Base-by-base conservation (phyloP, 2,113 vertebrate genomes). In the Tupaia tana region DNA sequence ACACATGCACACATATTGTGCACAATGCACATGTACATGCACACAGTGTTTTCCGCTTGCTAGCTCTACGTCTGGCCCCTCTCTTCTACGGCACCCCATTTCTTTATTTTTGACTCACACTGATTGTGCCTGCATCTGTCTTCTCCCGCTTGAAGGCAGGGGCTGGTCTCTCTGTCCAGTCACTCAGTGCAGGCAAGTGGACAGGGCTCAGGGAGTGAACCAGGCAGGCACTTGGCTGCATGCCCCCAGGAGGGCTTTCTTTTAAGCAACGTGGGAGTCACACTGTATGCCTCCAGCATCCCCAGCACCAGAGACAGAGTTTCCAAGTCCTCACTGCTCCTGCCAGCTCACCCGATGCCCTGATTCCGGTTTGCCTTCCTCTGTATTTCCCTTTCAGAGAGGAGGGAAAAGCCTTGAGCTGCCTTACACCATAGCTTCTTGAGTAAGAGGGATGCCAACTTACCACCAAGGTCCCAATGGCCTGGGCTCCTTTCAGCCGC, bases 391-490 rank as follows among this genome's bases (percentile, higher is more conserved):
- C 77, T 91, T 95, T 52, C 86, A 94, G 91, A 86, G 24, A 79
- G 27, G 71, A 77, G 27, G 84, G 25, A 22, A 67, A 67, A 31
- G 20, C 71, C 29, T 54, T 29, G 66, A 2, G 11, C 61, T 70
- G 29, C 22, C 69, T 67, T 67, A 14, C 4, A 31, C 54, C 7
- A 5, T 1, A 16, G 11, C 63, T n/a, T 27, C 54, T 56, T 3
- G 59, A 29, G 24, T 31, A 24, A 25, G 69, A 73, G 52, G 43
- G 54, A 66, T 54, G 1, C 11, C 29, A 67, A 89, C 97, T 98
- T 98, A 98, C 98, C 94, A 20, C 52, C 79, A 56, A 20, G 25
- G 14, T 82, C 34, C 78, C 94, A 66, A 58, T 14, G 94, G 94
- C 82, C 15, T 9, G 71, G 64, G 86, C 84, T 87, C 22, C 63